A percentile compares a stretch with the other conserved stretches of the same genome.
These are phyloP conservation scores for Actenoides lindsayi DNA, from an alignment of 2,113 vertebrate species.

Conservation along the genomic window DNA sequence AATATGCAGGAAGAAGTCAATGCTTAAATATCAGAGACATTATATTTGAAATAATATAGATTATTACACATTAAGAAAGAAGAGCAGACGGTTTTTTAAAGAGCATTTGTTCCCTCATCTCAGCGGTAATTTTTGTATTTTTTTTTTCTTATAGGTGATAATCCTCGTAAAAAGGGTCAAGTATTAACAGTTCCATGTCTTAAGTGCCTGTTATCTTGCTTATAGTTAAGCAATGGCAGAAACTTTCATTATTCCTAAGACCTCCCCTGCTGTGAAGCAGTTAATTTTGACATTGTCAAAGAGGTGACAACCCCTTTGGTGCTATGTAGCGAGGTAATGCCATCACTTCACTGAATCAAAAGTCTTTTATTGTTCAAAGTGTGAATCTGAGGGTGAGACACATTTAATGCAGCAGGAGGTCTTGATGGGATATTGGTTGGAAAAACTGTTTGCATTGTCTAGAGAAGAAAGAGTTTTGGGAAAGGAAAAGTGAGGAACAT, in stretches of 20 bases:
- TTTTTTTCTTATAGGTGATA: background rate
- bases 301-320: background rate
- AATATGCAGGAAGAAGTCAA: background rate
- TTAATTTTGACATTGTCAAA: conserved; percentile 47
- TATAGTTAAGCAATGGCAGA: background rate
- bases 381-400: background rate
- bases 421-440: background rate
- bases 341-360: too few species aligned
- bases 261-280: conserved; percentile 27
- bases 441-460: conserved; percentile 4
- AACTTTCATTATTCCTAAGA: conserved; percentile 25
- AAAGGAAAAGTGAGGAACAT: background rate
- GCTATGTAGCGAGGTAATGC: too few species aligned
- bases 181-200: background rate
- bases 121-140: background rate
- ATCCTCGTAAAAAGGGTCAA: background rate
- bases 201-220: conserved; percentile 37
- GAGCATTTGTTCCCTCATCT: background rate
- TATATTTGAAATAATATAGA: background rate
- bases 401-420: conserved; percentile 5
- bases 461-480: background rate
- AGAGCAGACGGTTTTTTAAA: background rate
- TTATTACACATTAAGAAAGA: background rate
- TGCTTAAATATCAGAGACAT: background rate
- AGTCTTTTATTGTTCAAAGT: background rate